Conservation (phyloP, 2,888 invertebrate genomes). For the Liodrosophila aerea region DNA sequence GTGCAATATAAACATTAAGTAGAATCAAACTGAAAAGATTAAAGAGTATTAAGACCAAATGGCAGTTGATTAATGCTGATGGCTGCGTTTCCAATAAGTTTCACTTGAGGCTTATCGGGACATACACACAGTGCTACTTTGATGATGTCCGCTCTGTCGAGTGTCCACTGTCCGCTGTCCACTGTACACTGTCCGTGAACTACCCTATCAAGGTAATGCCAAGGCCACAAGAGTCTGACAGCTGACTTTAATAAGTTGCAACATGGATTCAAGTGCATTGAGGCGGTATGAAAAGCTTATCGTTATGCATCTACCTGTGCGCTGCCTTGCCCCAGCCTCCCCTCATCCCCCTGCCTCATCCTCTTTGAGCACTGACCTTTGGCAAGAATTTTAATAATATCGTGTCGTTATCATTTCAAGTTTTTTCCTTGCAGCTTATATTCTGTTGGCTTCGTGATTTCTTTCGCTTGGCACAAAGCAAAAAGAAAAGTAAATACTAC, state of each 20-base stretch:
- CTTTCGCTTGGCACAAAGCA: too few relatives aligned
- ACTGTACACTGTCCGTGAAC: background rate
- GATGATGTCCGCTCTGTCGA: too few relatives aligned
- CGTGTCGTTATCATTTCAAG: conserved; percentile 16
- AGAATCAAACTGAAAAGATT: conserved; percentile 4
- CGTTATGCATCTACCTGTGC: conserved; percentile 36
- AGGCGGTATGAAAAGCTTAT: conserved; percentile 54
- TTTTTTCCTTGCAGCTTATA: conserved; percentile 3
- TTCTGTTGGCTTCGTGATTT: background rate
- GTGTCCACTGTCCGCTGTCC: background rate
- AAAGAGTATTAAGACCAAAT: conserved; percentile 3
- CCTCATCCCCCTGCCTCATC: background rate
- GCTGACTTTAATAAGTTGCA: conserved; percentile 34
- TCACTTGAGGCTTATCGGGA: conserved; percentile 20
- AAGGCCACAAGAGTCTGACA: conserved; percentile 23
- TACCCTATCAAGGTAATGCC: background rate
- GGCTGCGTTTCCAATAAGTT: conserved; percentile 18
- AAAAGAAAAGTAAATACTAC: too few relatives aligned
- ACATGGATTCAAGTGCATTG: conserved; percentile 30
- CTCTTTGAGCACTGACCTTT: conserved; percentile 38
- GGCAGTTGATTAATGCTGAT: conserved; percentile 26
- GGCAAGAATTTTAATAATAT: conserved; percentile 70
- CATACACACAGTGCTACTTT: background rate
- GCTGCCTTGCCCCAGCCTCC: background rate
- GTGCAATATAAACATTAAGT: background rate